Evolutionary conservation across 2,888 invertebrate genomes (phyloP), one percentile per base, ranked within the genome.

Genomic region (Aphrophora alni): DNA sequence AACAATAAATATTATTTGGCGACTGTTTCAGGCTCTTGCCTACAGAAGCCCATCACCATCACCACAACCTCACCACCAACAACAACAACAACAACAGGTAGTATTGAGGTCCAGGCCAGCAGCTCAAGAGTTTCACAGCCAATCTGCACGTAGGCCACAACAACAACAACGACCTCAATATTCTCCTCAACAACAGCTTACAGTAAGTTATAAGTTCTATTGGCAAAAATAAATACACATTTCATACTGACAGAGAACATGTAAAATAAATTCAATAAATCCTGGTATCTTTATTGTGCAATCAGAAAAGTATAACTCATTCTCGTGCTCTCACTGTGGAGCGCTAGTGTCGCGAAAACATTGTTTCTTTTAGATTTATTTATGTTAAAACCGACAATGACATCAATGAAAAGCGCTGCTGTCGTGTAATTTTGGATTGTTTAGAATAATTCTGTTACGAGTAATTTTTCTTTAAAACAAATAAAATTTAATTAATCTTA

Each of bases 11-110:
- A n/a, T n/a, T n/a, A n/a, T n/a, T n/a, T n/a, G n/a, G n/a, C n/a
- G n/a, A n/a, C n/a, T 75, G 44, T 81, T 82, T 74, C 82, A 84
- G 82, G 77, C 83, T 24, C 68, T 78, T 72, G 82, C 81, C 72
- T 84, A 82, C 80, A 78, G 83, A 68, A 78, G 78, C 24, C 84
- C 83, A 28, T 82, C 84, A 4, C 83, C 83, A n/a, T 82, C 84
- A 0, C 82, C 83, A 7, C 83, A 82, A 38, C 83, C 84, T 38
- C 84, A 33, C n/a, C n/a, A n/a, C n/a, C n/a, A n/a, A n/a, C n/a
- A n/a, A n/a, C n/a, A 83, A 73, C 83, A 82, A 25, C 77, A 82
- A 12, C 80, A 81, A 38, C 84, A 84, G 75, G 75, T 75, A 12
- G 75, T 38, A 51, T 38, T 76, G 80, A 77, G 82, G 73, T 82